Conservation (phyloP, 1,140 invertebrate species). For the Drosophila murphyi region DNA sequence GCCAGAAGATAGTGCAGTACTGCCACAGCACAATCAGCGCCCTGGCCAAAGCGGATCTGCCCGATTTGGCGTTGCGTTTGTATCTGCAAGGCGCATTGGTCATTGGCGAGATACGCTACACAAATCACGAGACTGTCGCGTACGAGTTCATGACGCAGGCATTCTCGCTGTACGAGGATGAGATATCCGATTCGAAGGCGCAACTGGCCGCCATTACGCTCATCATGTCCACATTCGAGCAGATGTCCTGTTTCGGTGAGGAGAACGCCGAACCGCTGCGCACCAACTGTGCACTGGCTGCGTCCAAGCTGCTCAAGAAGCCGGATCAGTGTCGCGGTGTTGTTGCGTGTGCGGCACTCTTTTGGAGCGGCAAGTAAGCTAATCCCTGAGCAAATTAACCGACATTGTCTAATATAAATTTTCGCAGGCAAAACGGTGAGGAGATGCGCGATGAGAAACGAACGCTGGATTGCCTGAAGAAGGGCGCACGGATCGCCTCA, state of each 20-base stretch:
- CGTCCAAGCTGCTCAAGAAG: slow-evolving; percentile 98
- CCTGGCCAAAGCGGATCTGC: slow-evolving; percentile 96
- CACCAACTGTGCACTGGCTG: slow-evolving; percentile 96
- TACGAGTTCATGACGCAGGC: slow-evolving; percentile 99
- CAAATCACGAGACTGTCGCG: slow-evolving; percentile 97
- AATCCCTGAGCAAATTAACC: background rate
- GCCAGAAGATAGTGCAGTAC: slow-evolving; percentile 99
- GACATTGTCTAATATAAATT: slow-evolving; percentile 27
- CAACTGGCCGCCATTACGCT: slow-evolving; percentile 98
- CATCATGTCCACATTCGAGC: slow-evolving; percentile 97
- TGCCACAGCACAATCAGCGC: slow-evolving; percentile 97
- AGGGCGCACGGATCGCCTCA: slow-evolving; percentile 96
- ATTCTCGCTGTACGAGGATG: slow-evolving; percentile 99
- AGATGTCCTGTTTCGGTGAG: slow-evolving; percentile 96
- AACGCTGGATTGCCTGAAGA: slow-evolving; percentile 98
- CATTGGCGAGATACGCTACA: slow-evolving; percentile 95
- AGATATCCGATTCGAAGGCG: slow-evolving; percentile 98
- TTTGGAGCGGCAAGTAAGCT: slow-evolving; percentile 94
- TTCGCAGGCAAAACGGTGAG: slow-evolving; percentile 85
- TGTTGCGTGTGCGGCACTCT: slow-evolving; percentile 95
- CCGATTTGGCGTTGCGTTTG: slow-evolving; percentile 95
- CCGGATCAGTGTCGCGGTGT: slow-evolving; percentile 98
- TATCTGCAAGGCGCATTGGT: slow-evolving; percentile 98
- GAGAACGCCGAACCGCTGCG: slow-evolving; percentile 98
- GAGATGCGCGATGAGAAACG: slow-evolving; percentile 94